phyloP scores from a whole-genome alignment of 2,797 vertebrate species.

The Psittacula echo region DNA sequence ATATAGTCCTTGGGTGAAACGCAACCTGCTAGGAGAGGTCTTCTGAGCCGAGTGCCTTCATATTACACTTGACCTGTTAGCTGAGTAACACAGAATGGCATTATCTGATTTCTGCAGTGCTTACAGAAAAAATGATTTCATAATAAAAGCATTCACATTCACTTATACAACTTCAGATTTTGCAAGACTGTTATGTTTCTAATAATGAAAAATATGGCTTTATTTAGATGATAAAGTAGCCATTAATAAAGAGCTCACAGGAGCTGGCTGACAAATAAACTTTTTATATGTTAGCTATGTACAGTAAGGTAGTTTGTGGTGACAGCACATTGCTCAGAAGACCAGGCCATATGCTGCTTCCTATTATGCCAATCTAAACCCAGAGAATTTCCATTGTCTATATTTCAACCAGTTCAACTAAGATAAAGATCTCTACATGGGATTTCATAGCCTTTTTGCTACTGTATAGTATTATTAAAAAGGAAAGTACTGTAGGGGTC shows the following conservation, averaged over 20 bases:
- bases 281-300: constrained; percentile 20
- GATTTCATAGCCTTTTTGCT: constrained; percentile 24
- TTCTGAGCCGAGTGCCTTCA: neutral
- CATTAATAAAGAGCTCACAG: constrained; percentile 8
- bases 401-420: constrained; percentile 48
- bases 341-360: constrained; percentile 39
- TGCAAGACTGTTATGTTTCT: constrained; percentile 15
- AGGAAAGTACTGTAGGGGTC: neutral
- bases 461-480: neutral
- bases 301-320: constrained; percentile 40
- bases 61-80: neutral
- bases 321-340: constrained; percentile 57
- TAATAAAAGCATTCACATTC: constrained; percentile 12
- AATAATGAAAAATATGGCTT: constrained; percentile 27
- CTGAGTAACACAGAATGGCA: neutral
- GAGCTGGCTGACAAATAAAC: constrained; percentile 41
- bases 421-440: constrained; percentile 42
- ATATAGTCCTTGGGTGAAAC: neutral
- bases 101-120: neutral
- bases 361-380: constrained; percentile 11
- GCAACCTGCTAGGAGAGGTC: fast-evolving
- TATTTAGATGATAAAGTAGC: constrained; percentile 29
- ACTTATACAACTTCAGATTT: neutral
- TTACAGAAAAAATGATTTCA: constrained; percentile 10
- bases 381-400: constrained; percentile 40